Base-by-base conservation (phyloP, 2,888 invertebrate species). In the Amblyjoppa fuscipennis region DNA sequence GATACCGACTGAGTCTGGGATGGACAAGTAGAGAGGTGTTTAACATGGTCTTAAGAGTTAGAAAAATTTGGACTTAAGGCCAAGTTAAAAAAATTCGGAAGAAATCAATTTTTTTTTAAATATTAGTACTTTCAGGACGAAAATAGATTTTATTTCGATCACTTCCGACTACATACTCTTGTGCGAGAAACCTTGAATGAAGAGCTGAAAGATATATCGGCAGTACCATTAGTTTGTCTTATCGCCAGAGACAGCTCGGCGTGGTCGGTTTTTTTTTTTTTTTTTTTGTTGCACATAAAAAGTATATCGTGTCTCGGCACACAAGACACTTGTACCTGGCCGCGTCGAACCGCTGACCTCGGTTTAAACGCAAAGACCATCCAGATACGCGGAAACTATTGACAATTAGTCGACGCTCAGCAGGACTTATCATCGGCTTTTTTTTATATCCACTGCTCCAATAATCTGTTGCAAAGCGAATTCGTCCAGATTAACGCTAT, bases 401-500 rank as follows among this genome's bases (percentile, higher is more conserved):
- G 41, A 20, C 25, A 59, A 74, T 56, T 9, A 38, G 53, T 56
- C 45, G 45, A 45, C 25, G 16, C 25, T 74, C 31, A 20, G 31
- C 75, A 31, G 16, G 20, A 71, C 56, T 70, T 51, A 25, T 25
- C 16, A 2, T 31, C 41, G 28, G 28, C 5, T 61, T 61, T 74
- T 61, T 61, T 61, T 61, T 28, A n/a, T 64, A 64, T 34, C 31
- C 31, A 16, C n/a, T 3, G 34, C 34, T 66, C 25, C 28, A 11
- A 25, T 74, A 49, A 61, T 75, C 49, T 34, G 20, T 4, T 16
- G 20, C n/a, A n/a, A 16, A 38, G 49, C 51, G 25, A n/a, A 51
- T 66, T 51, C 64, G 51, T 51, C 13, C n/a, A 34, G 64, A 51
- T 64, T 51, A 66, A 66, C 75, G 45, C 11, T 74, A 61, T 61